Evolutionary conservation across 2,797 vertebrate genomes (phyloP).

Genomic region (Anguilla marmorata): DNA sequence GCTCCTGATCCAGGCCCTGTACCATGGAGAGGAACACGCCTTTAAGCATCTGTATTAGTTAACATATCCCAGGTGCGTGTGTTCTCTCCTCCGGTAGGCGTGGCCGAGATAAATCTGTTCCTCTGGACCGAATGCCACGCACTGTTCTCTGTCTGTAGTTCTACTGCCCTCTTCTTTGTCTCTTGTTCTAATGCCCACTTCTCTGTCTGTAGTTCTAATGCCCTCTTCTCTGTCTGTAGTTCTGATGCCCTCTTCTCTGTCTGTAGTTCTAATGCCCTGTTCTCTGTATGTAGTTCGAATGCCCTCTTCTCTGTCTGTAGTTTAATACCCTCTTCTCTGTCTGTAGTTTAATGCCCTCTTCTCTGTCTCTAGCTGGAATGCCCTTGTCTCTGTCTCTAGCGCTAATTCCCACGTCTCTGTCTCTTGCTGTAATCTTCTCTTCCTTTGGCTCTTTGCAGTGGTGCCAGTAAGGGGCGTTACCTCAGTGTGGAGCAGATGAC

Average conservation of each 20-base stretch:
- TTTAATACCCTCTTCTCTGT: neutral
- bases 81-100: too few species aligned
- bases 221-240: too few species aligned
- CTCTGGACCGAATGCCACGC: too few species aligned
- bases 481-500: constrained; percentile 93
- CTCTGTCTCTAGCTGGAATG: neutral
- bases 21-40: too few species aligned
- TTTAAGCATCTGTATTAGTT: too few species aligned
- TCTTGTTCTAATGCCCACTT: too few species aligned
- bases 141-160: too few species aligned
- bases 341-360: constrained; percentile 16
- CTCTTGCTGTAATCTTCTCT: neutral
- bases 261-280: constrained; percentile 28
- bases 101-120: too few species aligned
- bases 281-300: constrained; percentile 24
- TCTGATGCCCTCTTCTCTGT: neutral
- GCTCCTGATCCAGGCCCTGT: too few species aligned
- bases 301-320: neutral
- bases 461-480: constrained; percentile 77
- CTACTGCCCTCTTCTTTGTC: too few species aligned
- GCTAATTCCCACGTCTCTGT: constrained; percentile 27
- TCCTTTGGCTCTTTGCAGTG: constrained; percentile 67
- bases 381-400: constrained; percentile 24
- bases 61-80: too few species aligned
- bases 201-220: too few species aligned